Evolutionary conservation across 2,888 invertebrate species (phyloP).

Genomic region (Drosophila conformis): DNA sequence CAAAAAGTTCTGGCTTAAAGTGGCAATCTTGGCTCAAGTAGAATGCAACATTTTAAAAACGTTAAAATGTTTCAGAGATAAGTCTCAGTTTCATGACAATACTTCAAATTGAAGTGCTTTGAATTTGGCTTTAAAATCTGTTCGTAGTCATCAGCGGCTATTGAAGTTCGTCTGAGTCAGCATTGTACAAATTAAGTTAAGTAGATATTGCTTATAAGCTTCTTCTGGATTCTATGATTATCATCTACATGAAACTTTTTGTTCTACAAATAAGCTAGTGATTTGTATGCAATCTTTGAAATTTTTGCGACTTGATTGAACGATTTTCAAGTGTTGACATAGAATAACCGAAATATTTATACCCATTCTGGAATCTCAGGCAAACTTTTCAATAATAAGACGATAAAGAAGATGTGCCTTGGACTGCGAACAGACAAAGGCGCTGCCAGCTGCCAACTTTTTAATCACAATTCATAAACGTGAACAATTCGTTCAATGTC

Average conservation of each 20-base stretch:
- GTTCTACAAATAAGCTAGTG: too few relatives aligned
- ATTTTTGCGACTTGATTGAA: neutral
- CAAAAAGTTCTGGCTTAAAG: constrained; percentile 4
- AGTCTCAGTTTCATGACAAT: neutral
- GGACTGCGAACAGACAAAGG: constrained; percentile 20
- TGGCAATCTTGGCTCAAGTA: neutral
- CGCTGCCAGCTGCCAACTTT: constrained; percentile 34
- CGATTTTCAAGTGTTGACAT: neutral
- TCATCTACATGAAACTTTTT: neutral
- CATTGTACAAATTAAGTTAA: neutral
- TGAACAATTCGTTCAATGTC: constrained; percentile 71
- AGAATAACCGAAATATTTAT: neutral
- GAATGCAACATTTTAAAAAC: neutral
- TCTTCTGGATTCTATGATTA: neutral
- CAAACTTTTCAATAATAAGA: neutral
- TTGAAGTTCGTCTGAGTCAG: neutral
- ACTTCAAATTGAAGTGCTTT: neutral
- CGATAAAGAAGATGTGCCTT: neutral
- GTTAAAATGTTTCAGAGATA: neutral
- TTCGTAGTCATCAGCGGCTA: neutral
- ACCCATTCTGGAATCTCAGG: neutral
- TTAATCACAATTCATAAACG: constrained; percentile 73
- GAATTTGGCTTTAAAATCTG: neutral
- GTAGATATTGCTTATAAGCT: neutral
- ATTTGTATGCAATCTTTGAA: too few relatives aligned